Conservation (phyloP, 92 coral and sea anemone species). For the Pocillopora grandis region DNA sequence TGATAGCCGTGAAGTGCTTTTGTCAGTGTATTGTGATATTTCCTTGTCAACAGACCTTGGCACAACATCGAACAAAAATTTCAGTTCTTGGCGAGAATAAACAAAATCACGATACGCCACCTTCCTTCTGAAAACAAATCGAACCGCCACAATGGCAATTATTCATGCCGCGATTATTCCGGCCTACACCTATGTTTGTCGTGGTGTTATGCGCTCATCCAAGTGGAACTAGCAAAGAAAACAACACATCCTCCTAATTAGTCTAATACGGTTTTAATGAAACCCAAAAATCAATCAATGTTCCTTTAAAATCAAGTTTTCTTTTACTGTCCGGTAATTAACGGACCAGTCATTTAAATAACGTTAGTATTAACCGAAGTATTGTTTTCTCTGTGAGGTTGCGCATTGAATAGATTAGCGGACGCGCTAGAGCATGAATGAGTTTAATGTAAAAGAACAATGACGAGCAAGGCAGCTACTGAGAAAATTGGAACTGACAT, state of each 20-base stretch:
- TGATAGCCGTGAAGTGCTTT: background rate
- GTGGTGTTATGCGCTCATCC: constrained; percentile 4
- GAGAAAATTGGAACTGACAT: constrained; percentile 9
- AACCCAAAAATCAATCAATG: constrained; percentile 8
- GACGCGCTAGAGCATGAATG: background rate
- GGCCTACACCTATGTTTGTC: background rate
- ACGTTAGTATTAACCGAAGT: background rate
- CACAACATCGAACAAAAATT: background rate
- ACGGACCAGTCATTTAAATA: constrained; percentile 4
- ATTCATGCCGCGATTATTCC: background rate
- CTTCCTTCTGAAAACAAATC: background rate
- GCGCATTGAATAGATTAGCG: background rate
- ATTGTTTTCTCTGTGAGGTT: background rate
- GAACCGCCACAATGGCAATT: background rate
- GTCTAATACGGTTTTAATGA: constrained; percentile 23
- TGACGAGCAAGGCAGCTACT: background rate
- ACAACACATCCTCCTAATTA: background rate
- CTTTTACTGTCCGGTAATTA: constrained; percentile 1
- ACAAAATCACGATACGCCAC: constrained; percentile 3
- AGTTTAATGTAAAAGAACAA: background rate
- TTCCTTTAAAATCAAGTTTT: background rate
- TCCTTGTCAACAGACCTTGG: constrained; percentile 11
- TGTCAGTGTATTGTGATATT: background rate
- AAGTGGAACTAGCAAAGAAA: constrained; percentile 22
- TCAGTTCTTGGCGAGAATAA: background rate